Conservation (phyloP, 1,140 invertebrate genomes). For the Laupala kohalensis region DNA sequence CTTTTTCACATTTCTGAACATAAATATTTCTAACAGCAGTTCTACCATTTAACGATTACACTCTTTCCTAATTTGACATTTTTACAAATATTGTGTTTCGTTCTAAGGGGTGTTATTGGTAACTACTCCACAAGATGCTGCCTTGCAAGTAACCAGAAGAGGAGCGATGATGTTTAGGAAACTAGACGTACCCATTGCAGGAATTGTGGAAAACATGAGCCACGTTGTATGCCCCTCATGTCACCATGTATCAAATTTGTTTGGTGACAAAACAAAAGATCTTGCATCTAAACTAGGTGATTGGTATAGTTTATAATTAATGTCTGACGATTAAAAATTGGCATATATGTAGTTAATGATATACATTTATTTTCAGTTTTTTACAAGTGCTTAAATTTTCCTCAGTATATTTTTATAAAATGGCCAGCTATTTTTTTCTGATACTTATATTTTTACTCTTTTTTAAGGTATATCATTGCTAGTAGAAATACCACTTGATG, state of each 20-base stretch:
- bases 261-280: conserved; percentile 38
- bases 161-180: conserved; percentile 71
- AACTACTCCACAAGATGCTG: conserved; percentile 72
- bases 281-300: conserved; percentile 37
- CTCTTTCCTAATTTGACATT: too few relatives aligned
- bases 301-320: conserved; percentile 1
- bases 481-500: conserved; percentile 61
- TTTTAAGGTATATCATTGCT: conserved; percentile 39
- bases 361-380: background rate
- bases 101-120: conserved; percentile 58
- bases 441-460: conserved; percentile 9
- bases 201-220: conserved; percentile 78
- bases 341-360: background rate
- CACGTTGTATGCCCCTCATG: conserved; percentile 59
- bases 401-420: background rate
- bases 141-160: conserved; percentile 64
- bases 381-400: background rate
- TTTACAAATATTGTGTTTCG: conserved; percentile 11
- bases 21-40: too few relatives aligned
- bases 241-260: conserved; percentile 42
- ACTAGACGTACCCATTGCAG: conserved; percentile 62
- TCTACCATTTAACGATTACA: too few relatives aligned
- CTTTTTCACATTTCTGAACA: too few relatives aligned
- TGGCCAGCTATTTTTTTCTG: conserved; percentile 27
- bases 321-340: background rate